Conservation (phyloP, 1,140 invertebrate genomes). For the Ceratosolen fusciceps region DNA sequence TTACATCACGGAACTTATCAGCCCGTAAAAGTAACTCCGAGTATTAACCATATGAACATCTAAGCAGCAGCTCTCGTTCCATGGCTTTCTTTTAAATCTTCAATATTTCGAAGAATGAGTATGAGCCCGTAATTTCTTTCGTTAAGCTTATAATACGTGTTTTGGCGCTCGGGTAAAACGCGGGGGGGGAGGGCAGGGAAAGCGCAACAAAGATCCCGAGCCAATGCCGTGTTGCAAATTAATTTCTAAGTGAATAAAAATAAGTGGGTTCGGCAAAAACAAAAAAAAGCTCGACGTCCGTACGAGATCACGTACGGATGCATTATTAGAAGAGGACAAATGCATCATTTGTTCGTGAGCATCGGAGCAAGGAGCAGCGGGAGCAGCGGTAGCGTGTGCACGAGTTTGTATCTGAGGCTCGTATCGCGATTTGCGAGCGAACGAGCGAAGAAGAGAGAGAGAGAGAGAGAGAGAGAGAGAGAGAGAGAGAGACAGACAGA, state of each 20-base stretch:
- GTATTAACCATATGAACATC: neutral
- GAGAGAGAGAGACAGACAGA: too few species aligned
- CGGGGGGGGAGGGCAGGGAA: too few species aligned
- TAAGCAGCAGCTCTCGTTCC: neutral
- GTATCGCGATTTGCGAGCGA: neutral
- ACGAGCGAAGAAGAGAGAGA: too few species aligned
- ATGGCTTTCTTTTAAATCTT: neutral
- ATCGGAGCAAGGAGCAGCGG: neutral
- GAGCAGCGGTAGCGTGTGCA: too few species aligned
- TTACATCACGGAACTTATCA: neutral
- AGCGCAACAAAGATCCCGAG: neutral
- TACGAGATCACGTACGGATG: neutral
- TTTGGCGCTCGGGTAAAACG: too few species aligned
- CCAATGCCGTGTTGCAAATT: neutral
- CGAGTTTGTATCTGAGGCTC: neutral
- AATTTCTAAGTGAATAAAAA: too few species aligned
- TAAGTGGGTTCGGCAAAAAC: neutral
- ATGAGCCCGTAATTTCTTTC: neutral
- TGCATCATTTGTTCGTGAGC: neutral
- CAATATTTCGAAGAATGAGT: neutral
- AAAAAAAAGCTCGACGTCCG: neutral
- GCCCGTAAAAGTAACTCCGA: too few species aligned
- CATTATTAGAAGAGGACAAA: neutral
- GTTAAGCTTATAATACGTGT: neutral
- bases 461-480: too few species aligned